Evolutionary conservation across 1,140 invertebrate species (phyloP).

Genomic region (Microplitis mediator): DNA sequence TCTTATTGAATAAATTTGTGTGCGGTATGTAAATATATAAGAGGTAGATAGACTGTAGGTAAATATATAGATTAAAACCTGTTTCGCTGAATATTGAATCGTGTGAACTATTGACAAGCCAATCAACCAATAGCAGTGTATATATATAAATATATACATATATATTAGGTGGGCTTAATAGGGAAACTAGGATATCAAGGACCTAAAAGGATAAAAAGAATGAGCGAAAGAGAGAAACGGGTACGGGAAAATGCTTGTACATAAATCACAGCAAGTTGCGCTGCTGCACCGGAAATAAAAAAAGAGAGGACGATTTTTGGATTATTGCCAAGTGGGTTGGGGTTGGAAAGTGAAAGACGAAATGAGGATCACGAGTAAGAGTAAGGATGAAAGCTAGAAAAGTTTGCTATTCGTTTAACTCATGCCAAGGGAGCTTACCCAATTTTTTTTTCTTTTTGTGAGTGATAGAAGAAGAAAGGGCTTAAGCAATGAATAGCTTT

Average conservation of each 20-base stretch:
- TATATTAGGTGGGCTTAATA: no score
- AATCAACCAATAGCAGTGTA: not conserved
- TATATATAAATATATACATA: no score
- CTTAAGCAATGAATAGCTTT: no score
- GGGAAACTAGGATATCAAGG: not conserved
- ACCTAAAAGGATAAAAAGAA: no score
- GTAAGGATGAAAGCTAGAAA: not conserved
- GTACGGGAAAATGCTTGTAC: not conserved
- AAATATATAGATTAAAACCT: not conserved
- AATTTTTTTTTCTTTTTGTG: no score
- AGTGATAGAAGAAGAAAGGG: no score
- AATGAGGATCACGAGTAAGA: not conserved
- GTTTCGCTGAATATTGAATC: not conserved
- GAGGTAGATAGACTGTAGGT: not conserved
- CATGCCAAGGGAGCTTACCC: no score
- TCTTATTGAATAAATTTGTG: not conserved
- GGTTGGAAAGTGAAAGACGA: not conserved
- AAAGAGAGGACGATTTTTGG: not conserved
- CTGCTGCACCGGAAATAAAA: no score
- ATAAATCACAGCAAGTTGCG: not conserved
- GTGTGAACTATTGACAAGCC: conserved; percentile 7
- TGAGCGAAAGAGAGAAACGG: not conserved
- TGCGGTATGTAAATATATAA: not conserved
- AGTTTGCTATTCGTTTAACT: not conserved
- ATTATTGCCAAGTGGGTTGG: not conserved